Percentiles rank a stretch among this genome's conserved stretches.
These are phyloP conservation scores for Halisarca cf. caerulea DNA, from an alignment of 37 sponge, comb jelly and placozoan genomes.

Conservation along the genomic window DNA sequence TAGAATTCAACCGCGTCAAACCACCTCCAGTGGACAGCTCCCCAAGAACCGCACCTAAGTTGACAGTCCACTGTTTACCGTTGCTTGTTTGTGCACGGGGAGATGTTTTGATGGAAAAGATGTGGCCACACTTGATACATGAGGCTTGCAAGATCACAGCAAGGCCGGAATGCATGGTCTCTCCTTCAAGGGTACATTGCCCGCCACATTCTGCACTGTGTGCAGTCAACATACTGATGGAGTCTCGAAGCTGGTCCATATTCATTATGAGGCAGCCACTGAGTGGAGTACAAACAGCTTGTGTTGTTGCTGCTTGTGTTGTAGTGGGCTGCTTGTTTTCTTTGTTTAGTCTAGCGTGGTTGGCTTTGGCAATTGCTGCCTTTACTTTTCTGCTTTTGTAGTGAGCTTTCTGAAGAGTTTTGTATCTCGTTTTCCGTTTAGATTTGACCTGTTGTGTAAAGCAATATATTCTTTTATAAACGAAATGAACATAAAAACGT, in stretches of 20 bases:
- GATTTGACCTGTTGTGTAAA: slow-evolving; percentile 17
- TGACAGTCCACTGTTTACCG: slow-evolving; percentile 35
- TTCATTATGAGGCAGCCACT: slow-evolving; percentile 14
- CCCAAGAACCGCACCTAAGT: slow-evolving; percentile 47
- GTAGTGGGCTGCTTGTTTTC: background rate
- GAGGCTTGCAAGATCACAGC: background rate
- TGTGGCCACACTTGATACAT: slow-evolving; percentile 9
- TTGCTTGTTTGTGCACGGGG: background rate
- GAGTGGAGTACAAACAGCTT: background rate
- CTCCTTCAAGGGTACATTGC: background rate
- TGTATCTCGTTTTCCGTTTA: background rate
- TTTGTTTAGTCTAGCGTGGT: background rate
- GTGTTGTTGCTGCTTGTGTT: slow-evolving; percentile 8
- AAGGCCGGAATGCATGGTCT: background rate
- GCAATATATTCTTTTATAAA: too few relatives aligned
- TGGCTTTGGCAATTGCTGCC: slow-evolving; percentile 12
- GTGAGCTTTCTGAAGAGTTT: slow-evolving; percentile 7
- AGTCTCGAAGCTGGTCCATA: slow-evolving; percentile 3
- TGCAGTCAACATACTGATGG: background rate
- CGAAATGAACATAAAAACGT: background rate
- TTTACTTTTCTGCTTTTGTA: slow-evolving; percentile 26
- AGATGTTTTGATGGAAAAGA: background rate
- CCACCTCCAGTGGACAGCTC: slow-evolving; percentile 53
- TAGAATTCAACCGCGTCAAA: slow-evolving; percentile 10
- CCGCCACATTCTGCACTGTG: slow-evolving; percentile 24